These are phyloP conservation scores for Pseudomyrmex pallidus DNA, from an alignment of 1,140 invertebrate species.

Conservation along the genomic window DNA sequence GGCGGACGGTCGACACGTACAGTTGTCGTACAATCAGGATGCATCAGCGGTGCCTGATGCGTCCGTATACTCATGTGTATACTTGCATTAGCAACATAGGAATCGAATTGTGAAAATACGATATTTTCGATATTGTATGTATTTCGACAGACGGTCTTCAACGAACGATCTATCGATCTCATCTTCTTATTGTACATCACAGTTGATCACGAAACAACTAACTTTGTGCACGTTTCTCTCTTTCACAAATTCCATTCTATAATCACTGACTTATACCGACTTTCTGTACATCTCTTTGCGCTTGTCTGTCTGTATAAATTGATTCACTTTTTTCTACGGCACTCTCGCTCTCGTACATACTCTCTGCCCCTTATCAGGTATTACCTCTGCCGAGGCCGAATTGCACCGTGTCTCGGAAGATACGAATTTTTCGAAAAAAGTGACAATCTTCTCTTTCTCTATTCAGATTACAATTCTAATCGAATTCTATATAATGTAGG, in stretches of 20 bases:
- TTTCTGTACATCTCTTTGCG: conserved; percentile 72
- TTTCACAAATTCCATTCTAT: conserved; percentile 31
- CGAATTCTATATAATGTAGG: background rate
- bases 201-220: conserved; percentile 46
- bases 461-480: conserved; percentile 21
- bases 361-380: conserved; percentile 42
- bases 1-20: no score
- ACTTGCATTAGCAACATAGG: no score
- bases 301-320: conserved; percentile 74
- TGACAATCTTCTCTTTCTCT: conserved; percentile 13
- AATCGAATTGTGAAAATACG: no score
- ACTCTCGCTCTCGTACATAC: conserved; percentile 75
- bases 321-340: conserved; percentile 73
- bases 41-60: no score
- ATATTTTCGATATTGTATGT: background rate
- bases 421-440: background rate
- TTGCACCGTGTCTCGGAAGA: conserved; percentile 42
- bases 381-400: conserved; percentile 11
- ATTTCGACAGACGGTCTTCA: conserved; percentile 20
- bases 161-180: conserved; percentile 9
- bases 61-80: no score
- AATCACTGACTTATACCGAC: conserved; percentile 56
- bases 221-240: conserved; percentile 50
- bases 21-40: no score
- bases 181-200: conserved; percentile 29